Conservation (phyloP, 1,140 invertebrate species). For the Neodiprion pinetum region DNA sequence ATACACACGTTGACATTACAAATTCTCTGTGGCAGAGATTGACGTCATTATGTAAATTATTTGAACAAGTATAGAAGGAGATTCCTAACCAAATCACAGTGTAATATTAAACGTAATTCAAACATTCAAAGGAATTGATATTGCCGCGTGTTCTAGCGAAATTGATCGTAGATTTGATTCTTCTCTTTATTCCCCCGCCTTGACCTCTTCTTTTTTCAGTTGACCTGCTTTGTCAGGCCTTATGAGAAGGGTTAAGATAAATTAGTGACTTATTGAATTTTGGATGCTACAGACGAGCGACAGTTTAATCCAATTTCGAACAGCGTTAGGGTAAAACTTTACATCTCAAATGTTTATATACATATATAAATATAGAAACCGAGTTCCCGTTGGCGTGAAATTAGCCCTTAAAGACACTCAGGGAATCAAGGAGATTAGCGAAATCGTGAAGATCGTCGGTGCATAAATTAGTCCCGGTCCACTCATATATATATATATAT, state of each 20-base stretch:
- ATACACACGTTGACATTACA: too few relatives aligned
- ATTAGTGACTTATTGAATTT: constrained; percentile 10
- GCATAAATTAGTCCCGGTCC: too few relatives aligned
- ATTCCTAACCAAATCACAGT: too few relatives aligned
- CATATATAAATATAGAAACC: background rate
- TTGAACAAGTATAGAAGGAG: too few relatives aligned
- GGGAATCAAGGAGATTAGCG: background rate
- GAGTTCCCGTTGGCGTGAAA: background rate
- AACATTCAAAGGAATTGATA: too few relatives aligned
- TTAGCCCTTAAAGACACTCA: background rate
- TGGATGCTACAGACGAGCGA: background rate
- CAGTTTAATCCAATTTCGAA: constrained; percentile 13
- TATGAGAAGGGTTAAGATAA: constrained; percentile 2
- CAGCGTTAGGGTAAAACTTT: background rate
- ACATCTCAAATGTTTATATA: background rate
- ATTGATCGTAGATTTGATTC: too few relatives aligned
- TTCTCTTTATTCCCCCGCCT: too few relatives aligned
- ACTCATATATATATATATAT: too few relatives aligned
- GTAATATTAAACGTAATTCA: too few relatives aligned
- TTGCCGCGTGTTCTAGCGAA: too few relatives aligned
- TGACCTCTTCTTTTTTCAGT: background rate
- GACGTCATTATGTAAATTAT: too few relatives aligned
- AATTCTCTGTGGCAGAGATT: too few relatives aligned
- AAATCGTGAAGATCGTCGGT: background rate
- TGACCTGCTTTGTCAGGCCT: background rate